Conservation (phyloP, 2,888 invertebrate genomes). For the Operophtera brumata region DNA sequence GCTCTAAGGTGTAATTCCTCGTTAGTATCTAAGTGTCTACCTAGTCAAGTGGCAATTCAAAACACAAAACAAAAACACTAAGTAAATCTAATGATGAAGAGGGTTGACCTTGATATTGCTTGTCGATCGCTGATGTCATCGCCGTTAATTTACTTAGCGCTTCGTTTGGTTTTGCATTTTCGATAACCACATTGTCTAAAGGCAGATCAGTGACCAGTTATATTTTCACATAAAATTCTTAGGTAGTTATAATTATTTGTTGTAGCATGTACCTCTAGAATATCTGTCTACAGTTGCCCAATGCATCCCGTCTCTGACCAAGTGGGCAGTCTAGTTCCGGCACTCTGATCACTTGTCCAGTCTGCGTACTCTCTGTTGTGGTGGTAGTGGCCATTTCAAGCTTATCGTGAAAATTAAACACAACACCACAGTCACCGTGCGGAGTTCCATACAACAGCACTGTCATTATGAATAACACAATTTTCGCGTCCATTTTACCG, state of each 20-base stretch:
- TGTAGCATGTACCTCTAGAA: slow-evolving; percentile 39
- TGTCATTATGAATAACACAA: slow-evolving; percentile 42
- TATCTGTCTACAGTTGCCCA: slow-evolving; percentile 52
- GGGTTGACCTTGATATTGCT: too few species aligned
- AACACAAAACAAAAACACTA: too few species aligned
- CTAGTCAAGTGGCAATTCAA: too few species aligned
- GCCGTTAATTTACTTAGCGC: not conserved
- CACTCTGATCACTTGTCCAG: slow-evolving; percentile 60
- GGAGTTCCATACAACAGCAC: slow-evolving; percentile 37
- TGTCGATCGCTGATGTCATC: not conserved
- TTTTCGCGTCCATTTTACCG: slow-evolving; percentile 59
- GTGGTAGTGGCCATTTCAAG: slow-evolving; percentile 42
- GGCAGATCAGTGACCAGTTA: not conserved
- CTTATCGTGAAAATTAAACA: slow-evolving; percentile 56
- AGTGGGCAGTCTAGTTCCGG: slow-evolving; percentile 53
- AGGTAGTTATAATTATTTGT: not conserved
- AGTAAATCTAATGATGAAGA: too few species aligned
- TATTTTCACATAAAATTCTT: not conserved
- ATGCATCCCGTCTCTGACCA: slow-evolving; percentile 51
- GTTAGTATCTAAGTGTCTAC: too few species aligned
- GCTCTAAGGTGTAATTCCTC: too few species aligned
- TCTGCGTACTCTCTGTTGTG: slow-evolving; percentile 34
- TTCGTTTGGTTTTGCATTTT: not conserved
- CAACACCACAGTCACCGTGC: slow-evolving; percentile 35
- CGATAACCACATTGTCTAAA: not conserved